Evolutionary conservation across 2,797 vertebrate species (phyloP), one percentile per base, ranked within the genome.

Genomic region (Botia kubotai): DNA sequence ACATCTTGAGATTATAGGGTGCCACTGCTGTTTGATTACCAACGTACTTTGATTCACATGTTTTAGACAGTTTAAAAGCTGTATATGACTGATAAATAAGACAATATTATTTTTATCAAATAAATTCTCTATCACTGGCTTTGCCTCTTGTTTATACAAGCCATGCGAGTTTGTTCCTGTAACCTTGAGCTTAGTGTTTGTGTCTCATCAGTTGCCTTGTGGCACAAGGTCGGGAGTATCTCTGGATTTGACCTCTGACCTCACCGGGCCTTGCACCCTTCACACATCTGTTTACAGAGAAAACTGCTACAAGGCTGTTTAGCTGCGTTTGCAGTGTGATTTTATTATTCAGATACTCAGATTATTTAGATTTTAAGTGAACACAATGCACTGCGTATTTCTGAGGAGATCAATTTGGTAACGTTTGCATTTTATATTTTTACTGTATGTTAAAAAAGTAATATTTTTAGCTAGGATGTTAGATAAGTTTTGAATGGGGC

Each of bases 201-300:
- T 72, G 10, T 33, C 21, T 79, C 3, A 75, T 86, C 39, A 73
- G 19, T 57, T 16, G 21, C 36, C 55, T 17, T 60, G 16, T 10
- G 6, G 17, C 46, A 75, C 77, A 79, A 79, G 77, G 77, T 23
- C 63, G 55, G 36, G 53, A n/a, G 33, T 19, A n/a, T 63, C 55
- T 79, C 11, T 48, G 19, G 11, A 10, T 13, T 16, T 68, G 63
- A 16, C 14, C 71, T 48, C 50, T 75, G n/a, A 67, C 17, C 53
- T 58, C 53, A 23, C 17, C 29, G 29, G 11, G 23, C 33, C 81
- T 82, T 63, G 80, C 19, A 80, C 63, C 46, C 55, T 55, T 29
- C 72, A 58, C 48, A 75, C 53, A 84, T 29, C 52, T 88, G 73
- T 88, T 87, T 77, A 77, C 48, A 63, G 57, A 86, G 69, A 86